Evolutionary conservation across 2,797 vertebrate genomes (phyloP).

Genomic region (Gorsachius magnificus): DNA sequence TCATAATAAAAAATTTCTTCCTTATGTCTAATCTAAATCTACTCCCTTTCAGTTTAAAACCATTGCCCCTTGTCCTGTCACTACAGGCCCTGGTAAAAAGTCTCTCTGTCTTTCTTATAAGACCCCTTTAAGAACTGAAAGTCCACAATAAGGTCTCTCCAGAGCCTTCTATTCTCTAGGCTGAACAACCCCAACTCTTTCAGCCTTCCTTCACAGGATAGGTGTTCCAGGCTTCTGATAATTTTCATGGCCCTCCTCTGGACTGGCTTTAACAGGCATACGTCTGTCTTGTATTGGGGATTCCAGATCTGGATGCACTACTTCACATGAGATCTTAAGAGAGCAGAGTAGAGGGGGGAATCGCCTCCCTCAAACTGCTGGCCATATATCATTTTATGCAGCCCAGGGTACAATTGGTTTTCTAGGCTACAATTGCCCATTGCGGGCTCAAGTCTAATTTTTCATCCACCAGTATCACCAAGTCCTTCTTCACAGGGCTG

Average conservation of each 20-base stretch:
- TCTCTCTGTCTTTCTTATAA: background rate
- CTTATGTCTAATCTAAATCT: background rate
- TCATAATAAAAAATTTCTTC: background rate
- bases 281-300: background rate
- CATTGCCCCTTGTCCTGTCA: background rate
- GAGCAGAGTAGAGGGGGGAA: background rate
- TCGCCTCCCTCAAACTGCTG: background rate
- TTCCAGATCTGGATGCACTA: background rate
- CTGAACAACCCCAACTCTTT: background rate
- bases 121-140: background rate
- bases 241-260: background rate
- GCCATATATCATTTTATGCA: background rate
- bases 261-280: background rate
- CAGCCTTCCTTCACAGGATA: background rate
- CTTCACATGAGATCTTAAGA: background rate
- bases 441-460: background rate
- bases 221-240: background rate
- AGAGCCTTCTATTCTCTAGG: background rate
- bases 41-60: background rate
- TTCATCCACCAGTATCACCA: background rate
- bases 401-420: background rate
- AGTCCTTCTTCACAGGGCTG: background rate
- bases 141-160: rapidly evolving
- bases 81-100: background rate
- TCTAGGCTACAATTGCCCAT: background rate